A percentile compares a stretch with the other conserved stretches of the same genome.
These are phyloP conservation scores for Gorsachius magnificus DNA, from an alignment of 2,797 vertebrate species.

Conservation along the genomic window DNA sequence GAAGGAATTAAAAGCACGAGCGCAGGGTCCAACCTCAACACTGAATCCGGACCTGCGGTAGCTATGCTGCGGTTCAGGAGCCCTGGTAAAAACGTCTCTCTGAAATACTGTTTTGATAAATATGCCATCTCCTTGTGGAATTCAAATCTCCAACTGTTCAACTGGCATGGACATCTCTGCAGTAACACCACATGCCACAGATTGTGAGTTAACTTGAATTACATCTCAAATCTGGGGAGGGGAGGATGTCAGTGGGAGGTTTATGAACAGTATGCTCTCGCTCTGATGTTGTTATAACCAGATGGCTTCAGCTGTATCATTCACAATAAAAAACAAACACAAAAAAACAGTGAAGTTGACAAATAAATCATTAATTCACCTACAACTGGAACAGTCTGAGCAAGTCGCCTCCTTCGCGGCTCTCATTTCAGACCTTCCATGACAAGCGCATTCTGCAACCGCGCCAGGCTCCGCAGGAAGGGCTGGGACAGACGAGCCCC, in stretches of 20 bases:
- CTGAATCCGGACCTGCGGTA: background rate
- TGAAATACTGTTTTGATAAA: conserved; percentile 69
- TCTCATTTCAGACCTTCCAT: background rate
- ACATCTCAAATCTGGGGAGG: conserved; percentile 68
- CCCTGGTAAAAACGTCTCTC: conserved; percentile 1
- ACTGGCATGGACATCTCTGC: conserved; percentile 67
- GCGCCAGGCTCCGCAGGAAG: background rate
- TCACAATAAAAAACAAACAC: conserved; percentile 57
- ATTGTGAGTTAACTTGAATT: conserved; percentile 68
- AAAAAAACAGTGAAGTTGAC: background rate
- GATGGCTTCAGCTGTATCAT: conserved; percentile 75
- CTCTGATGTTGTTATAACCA: conserved; percentile 72
- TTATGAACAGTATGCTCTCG: conserved; percentile 70
- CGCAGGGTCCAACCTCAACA: background rate
- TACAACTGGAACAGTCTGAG: background rate
- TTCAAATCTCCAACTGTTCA: conserved; percentile 73
- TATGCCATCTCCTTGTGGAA: conserved; percentile 66
- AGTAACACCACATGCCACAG: conserved; percentile 63
- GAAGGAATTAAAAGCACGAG: background rate
- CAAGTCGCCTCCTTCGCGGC: background rate
- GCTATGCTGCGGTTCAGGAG: background rate
- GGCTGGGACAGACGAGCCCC: background rate
- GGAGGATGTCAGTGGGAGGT: conserved; percentile 67
- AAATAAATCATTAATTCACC: conserved; percentile 32
- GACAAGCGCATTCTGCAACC: rapidly evolving